phyloP scores from a whole-genome alignment of 2,888 invertebrate species.

The Tenthredo scrophulariae region DNA sequence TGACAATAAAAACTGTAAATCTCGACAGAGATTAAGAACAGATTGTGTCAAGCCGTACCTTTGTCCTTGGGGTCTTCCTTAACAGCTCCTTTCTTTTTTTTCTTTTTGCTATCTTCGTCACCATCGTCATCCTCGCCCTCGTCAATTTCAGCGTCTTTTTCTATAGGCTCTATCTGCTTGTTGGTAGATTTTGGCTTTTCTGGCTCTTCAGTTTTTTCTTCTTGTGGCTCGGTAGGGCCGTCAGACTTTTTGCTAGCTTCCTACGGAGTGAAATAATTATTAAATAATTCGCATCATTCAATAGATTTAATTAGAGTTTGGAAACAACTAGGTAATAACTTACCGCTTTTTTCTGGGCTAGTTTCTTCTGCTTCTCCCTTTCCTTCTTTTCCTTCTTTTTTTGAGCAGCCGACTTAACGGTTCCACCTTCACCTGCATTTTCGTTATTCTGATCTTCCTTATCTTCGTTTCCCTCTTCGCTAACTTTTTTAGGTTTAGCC shows the following conservation, averaged over 20 bases:
- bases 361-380: constrained; percentile 87
- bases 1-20: constrained; percentile 2
- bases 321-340: constrained; percentile 49
- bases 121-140: constrained; percentile 71
- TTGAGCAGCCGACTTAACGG: constrained; percentile 90
- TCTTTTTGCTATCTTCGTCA: constrained; percentile 78
- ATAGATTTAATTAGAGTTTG: neutral
- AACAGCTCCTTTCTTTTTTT: constrained; percentile 77
- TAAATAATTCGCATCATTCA: constrained; percentile 18
- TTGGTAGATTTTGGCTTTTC: constrained; percentile 61
- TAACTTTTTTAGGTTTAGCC: constrained; percentile 54
- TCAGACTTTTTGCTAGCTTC: constrained; percentile 70
- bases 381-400: constrained; percentile 95
- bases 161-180: constrained; percentile 49
- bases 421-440: constrained; percentile 81
- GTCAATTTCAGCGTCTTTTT: constrained; percentile 56
- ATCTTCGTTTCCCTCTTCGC: constrained; percentile 56
- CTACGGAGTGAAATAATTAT: constrained; percentile 60
- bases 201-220: constrained; percentile 61
- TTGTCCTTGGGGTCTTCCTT: constrained; percentile 79
- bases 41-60: constrained; percentile 61
- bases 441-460: constrained; percentile 79
- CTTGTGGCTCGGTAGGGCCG: constrained; percentile 75
- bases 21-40: constrained; percentile 11
- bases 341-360: constrained; percentile 83